Conservation (phyloP, 1,140 invertebrate species). For the Achatina immaculata region DNA sequence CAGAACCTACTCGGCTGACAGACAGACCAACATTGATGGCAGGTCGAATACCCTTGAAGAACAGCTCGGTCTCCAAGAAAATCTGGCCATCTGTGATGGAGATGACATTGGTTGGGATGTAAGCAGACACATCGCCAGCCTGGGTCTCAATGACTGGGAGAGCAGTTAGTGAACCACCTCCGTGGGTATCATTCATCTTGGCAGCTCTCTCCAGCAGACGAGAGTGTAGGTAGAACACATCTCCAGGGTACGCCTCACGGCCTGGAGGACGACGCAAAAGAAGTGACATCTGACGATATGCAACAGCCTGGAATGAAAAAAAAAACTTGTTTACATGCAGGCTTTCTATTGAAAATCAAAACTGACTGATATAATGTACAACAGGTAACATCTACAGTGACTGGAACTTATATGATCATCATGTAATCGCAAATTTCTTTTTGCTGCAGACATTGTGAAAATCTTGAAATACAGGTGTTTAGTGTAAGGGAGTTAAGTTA, state of each 20-base stretch:
- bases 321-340: too few species aligned
- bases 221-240: constrained; percentile 99
- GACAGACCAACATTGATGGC: constrained; percentile 99
- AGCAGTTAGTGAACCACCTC: constrained; percentile 98
- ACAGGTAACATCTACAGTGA: too few species aligned
- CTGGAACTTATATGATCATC: too few species aligned
- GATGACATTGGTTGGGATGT: constrained; percentile 99
- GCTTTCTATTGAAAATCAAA: too few species aligned
- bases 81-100: constrained; percentile 99
- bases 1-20: constrained; percentile 99
- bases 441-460: too few species aligned
- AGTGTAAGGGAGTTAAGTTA: too few species aligned
- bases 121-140: constrained; percentile 99
- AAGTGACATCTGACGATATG: constrained; percentile 99
- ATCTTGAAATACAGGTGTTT: too few species aligned
- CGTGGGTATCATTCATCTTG: constrained; percentile 95
- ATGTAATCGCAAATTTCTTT: too few species aligned
- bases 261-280: constrained; percentile 98
- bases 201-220: constrained; percentile 99
- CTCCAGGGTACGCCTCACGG: constrained; percentile 99
- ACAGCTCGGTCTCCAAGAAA: constrained; percentile 99
- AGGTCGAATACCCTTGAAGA: constrained; percentile 98
- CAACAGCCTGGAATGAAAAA: constrained; percentile 81
- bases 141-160: constrained; percentile 98
- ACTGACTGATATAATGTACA: too few species aligned